These are phyloP conservation scores for Podocnemis expansa DNA, from an alignment of 2,113 vertebrate genomes.

Conservation along the genomic window DNA sequence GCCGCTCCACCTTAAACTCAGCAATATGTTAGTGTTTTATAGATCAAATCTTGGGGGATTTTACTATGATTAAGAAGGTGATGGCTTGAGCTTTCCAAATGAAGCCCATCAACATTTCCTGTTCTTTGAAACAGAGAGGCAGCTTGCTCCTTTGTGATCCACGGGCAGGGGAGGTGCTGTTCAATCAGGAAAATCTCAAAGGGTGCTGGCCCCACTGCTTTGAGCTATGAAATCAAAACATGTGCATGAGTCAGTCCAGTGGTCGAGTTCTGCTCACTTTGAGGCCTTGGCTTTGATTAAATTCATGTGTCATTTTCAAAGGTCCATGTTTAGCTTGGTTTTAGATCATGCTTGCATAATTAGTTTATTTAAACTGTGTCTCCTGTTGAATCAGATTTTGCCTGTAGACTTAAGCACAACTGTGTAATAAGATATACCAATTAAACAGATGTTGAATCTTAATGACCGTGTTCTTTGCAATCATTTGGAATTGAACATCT, in stretches of 20 bases:
- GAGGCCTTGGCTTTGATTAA: conserved; percentile 82
- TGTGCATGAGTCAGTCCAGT: conserved; percentile 64
- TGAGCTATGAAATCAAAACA: conserved; percentile 72
- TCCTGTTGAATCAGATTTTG: conserved; percentile 83
- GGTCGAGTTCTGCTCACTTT: conserved; percentile 76
- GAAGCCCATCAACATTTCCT: conserved; percentile 60
- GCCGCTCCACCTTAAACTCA: not conserved
- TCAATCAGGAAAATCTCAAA: conserved; percentile 57
- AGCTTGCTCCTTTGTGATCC: conserved; percentile 61
- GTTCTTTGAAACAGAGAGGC: conserved; percentile 57
- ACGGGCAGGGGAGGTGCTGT: conserved; percentile 32
- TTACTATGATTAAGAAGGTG: conserved; percentile 42
- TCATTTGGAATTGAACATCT: conserved; percentile 81
- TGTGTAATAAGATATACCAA: conserved; percentile 83
- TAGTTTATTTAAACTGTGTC: conserved; percentile 85
- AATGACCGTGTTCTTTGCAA: conserved; percentile 81
- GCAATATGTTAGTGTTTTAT: not conserved
- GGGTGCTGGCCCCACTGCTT: conserved; percentile 67
- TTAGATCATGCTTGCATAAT: conserved; percentile 81
- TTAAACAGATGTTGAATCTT: conserved; percentile 83
- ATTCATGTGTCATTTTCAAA: conserved; percentile 81
- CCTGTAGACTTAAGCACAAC: conserved; percentile 78
- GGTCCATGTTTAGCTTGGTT: conserved; percentile 76
- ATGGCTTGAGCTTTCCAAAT: conserved; percentile 45
- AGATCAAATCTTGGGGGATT: not conserved